A percentile compares a stretch with the other conserved stretches of the same genome.
These are phyloP conservation scores for Elachura formosa DNA, from an alignment of 2,113 vertebrate species.

Conservation along the genomic window DNA sequence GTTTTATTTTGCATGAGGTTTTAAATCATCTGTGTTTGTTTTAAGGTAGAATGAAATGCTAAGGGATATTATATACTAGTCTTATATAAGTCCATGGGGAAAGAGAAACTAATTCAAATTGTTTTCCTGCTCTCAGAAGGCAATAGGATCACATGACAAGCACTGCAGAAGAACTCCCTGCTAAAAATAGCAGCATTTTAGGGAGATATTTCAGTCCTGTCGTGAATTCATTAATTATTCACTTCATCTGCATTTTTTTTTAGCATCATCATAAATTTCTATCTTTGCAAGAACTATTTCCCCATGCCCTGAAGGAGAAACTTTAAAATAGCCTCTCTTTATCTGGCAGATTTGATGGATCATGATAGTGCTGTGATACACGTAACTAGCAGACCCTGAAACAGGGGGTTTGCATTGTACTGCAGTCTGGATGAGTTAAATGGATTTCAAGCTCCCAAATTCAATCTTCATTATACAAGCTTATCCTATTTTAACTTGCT, in stretches of 20 bases:
- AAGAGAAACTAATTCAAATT: constrained; percentile 44
- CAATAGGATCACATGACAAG: constrained; percentile 46
- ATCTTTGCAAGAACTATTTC: constrained; percentile 31
- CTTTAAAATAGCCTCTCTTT: constrained; percentile 43
- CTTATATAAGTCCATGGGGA: neutral
- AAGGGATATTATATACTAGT: neutral
- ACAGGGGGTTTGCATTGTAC: neutral
- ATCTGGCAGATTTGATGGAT: constrained; percentile 37
- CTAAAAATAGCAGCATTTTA: constrained; percentile 50
- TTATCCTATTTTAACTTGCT: neutral
- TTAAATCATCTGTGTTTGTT: constrained; percentile 24
- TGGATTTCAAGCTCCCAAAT: neutral
- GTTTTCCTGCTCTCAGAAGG: constrained; percentile 50
- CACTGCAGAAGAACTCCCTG: constrained; percentile 39
- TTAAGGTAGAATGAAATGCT: constrained; percentile 48
- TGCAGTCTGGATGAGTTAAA: neutral
- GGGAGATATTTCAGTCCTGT: constrained; percentile 54
- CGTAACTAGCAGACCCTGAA: neutral
- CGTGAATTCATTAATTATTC: constrained; percentile 20
- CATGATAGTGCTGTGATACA: neutral
- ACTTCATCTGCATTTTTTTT: constrained; percentile 36
- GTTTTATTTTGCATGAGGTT: constrained; percentile 1
- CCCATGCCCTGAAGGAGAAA: constrained; percentile 29
- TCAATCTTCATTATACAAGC: neutral
- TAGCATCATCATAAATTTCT: constrained; percentile 51